Percentiles rank a stretch among this genome's conserved stretches.
Conservation (phyloP, 2,113 vertebrate species). For the Corythoichthys haematopterus region DNA sequence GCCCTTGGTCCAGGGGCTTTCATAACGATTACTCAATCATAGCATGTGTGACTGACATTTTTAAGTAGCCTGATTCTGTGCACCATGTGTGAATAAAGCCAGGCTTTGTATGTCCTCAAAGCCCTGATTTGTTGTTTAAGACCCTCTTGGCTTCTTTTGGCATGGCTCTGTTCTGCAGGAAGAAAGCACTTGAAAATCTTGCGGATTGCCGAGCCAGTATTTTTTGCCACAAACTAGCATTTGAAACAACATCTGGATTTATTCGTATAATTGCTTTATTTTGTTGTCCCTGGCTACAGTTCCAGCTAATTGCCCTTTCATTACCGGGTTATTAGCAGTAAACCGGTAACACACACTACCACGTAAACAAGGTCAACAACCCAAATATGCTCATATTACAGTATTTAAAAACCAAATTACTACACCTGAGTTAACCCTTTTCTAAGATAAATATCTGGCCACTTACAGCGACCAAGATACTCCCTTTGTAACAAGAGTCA, state of each 20-base stretch:
- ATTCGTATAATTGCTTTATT: neutral
- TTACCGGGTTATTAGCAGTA: no score
- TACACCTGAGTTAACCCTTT: no score
- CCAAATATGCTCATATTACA: no score
- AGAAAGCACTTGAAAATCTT: neutral
- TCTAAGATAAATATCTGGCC: no score
- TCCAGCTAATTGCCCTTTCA: no score
- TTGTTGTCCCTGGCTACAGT: neutral
- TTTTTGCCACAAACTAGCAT: neutral
- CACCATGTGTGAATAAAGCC: neutral
- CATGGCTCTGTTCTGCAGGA: neutral
- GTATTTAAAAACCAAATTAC: no score
- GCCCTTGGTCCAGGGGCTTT: neutral
- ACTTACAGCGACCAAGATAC: no score
- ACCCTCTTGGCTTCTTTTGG: neutral
- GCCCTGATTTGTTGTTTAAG: constrained; percentile 1
- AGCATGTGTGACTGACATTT: neutral
- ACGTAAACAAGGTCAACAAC: no score
- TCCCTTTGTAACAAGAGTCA: no score
- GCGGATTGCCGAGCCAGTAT: neutral
- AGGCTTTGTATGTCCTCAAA: neutral
- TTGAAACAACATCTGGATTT: neutral
- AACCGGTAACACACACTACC: no score
- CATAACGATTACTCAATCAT: neutral
- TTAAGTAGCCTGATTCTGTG: neutral